A percentile compares a stretch with the other conserved stretches of the same genome.
Evolutionary conservation across 1,140 invertebrate genomes (phyloP).

Genomic region (Drosophila nikananu): DNA sequence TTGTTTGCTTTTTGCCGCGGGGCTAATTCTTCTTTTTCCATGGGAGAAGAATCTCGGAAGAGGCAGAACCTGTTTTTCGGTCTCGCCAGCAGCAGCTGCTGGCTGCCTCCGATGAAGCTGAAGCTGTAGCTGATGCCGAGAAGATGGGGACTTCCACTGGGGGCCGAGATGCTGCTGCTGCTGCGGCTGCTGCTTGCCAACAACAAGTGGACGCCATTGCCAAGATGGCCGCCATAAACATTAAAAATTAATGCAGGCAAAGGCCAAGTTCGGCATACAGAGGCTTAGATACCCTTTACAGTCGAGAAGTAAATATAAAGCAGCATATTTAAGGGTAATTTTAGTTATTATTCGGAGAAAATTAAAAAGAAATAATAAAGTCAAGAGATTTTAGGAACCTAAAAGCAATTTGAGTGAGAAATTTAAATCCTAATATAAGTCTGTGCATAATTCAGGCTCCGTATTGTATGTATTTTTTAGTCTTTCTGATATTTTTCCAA

Average conservation of each 20-base stretch:
- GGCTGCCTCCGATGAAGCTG: conserved; percentile 37
- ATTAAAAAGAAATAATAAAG: not conserved
- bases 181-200: conserved; percentile 49
- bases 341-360: not conserved
- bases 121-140: conserved; percentile 36
- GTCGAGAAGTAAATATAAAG: too few relatives aligned
- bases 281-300: conserved; percentile 6
- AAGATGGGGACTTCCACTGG: conserved; percentile 32
- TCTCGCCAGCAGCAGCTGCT: conserved; percentile 45
- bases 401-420: too few relatives aligned
- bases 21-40: conserved; percentile 69
- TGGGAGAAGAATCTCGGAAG: conserved; percentile 54
- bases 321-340: too few relatives aligned
- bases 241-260: conserved; percentile 58
- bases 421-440: too few relatives aligned
- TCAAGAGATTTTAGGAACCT: not conserved
- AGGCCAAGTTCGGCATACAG: not conserved
- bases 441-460: too few relatives aligned
- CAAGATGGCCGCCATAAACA: conserved; percentile 83
- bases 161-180: conserved; percentile 4
- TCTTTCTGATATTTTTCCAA: not conserved
- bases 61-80: conserved; percentile 52
- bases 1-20: conserved; percentile 82
- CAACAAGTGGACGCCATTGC: conserved; percentile 81
- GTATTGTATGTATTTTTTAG: too few relatives aligned